phyloP scores from a whole-genome alignment of 2,888 invertebrate genomes.

The Pammene aurita region DNA sequence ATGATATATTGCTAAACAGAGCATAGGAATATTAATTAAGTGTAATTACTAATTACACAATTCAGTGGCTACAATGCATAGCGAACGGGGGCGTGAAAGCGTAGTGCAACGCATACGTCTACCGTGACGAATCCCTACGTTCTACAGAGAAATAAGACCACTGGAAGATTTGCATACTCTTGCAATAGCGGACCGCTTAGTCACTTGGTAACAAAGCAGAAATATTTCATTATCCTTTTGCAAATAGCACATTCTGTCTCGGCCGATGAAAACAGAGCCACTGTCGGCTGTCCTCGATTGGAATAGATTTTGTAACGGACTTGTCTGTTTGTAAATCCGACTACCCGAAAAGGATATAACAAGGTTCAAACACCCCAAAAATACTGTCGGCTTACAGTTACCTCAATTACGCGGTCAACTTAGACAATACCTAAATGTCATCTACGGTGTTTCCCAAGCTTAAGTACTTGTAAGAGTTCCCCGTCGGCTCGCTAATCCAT shows the following conservation, averaged over 20 bases:
- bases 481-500: slow-evolving; percentile 53
- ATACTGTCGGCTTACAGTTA: slow-evolving; percentile 23
- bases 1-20: slow-evolving; percentile 30
- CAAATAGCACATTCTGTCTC: slow-evolving; percentile 28
- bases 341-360: slow-evolving; percentile 19
- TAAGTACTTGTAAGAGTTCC: slow-evolving; percentile 25
- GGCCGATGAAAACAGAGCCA: slow-evolving; percentile 19
- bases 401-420: slow-evolving; percentile 39
- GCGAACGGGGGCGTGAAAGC: slow-evolving; percentile 46
- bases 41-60: slow-evolving; percentile 41
- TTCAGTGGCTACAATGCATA: slow-evolving; percentile 36
- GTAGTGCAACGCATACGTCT: slow-evolving; percentile 37
- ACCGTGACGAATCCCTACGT: slow-evolving; percentile 47
- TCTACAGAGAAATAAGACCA: slow-evolving; percentile 43
- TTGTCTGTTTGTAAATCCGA: background rate
- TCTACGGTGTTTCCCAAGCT: slow-evolving; percentile 42
- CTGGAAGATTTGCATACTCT: slow-evolving; percentile 40
- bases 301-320: slow-evolving; percentile 7
- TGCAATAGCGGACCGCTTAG: slow-evolving; percentile 36
- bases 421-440: slow-evolving; percentile 44
- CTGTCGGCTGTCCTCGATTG: slow-evolving; percentile 5
- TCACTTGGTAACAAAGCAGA: slow-evolving; percentile 32
- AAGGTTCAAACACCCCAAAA: slow-evolving; percentile 26
- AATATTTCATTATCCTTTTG: slow-evolving; percentile 37
- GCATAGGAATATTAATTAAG: slow-evolving; percentile 37